Conservation (phyloP, 2,888 invertebrate species). For the Papilio demoleus region DNA sequence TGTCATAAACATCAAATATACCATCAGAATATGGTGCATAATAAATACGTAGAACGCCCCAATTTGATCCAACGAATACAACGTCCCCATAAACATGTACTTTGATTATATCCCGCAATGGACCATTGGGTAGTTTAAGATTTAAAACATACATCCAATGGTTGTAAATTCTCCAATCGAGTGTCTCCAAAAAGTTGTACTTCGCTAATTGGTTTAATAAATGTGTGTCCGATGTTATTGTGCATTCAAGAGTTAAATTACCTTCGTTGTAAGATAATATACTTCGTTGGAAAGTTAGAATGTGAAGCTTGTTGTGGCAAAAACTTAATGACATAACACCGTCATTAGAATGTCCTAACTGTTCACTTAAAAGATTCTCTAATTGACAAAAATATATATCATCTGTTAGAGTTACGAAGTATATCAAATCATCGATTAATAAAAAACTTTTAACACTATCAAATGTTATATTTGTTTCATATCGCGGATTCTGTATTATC, state of each 20-base stretch:
- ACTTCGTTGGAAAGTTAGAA: conserved; percentile 58
- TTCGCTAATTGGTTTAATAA: conserved; percentile 52
- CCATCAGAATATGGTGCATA: conserved; percentile 59
- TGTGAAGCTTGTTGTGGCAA: conserved; percentile 49
- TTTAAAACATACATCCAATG: conserved; percentile 63
- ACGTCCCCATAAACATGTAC: conserved; percentile 65
- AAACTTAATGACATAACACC: conserved; percentile 60
- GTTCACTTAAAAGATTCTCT: conserved; percentile 42
- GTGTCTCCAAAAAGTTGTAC: conserved; percentile 63
- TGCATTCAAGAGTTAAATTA: conserved; percentile 47
- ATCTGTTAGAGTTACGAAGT: conserved; percentile 56
- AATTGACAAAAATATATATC: conserved; percentile 56
- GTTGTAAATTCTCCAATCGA: conserved; percentile 67
- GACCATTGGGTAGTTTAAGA: conserved; percentile 57
- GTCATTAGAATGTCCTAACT: conserved; percentile 49
- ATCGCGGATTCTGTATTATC: conserved; percentile 41
- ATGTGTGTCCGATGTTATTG: conserved; percentile 52
- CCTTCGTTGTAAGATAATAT: conserved; percentile 55
- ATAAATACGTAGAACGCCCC: conserved; percentile 66
- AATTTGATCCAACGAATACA: conserved; percentile 67
- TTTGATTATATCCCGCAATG: conserved; percentile 58
- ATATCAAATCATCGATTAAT: conserved; percentile 52
- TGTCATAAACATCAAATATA: conserved; percentile 61
- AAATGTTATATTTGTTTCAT: conserved; percentile 50
- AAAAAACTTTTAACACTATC: conserved; percentile 59